phyloP scores from a whole-genome alignment of 2,888 invertebrate genomes.

The Leptopilina myrica region DNA sequence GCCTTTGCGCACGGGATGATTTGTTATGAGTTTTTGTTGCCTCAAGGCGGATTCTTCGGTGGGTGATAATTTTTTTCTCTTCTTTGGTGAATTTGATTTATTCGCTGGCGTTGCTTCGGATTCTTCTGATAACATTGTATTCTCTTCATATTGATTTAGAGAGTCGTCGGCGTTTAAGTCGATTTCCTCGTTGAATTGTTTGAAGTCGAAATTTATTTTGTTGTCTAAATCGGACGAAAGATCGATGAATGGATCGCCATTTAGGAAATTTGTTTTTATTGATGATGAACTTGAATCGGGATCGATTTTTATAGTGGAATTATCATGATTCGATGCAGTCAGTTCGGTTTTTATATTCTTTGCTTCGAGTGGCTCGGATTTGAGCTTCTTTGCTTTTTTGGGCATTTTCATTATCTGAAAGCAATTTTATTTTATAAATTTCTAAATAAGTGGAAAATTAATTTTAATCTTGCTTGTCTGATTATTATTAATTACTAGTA shows the following conservation, averaged over 20 bases:
- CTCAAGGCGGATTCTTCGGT: not conserved
- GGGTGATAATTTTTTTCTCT: not conserved
- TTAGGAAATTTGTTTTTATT: not conserved
- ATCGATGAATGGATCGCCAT: conserved; percentile 6
- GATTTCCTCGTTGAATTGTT: not conserved
- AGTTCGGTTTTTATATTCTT: not conserved
- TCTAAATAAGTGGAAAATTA: no score
- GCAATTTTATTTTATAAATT: conserved; percentile 6
- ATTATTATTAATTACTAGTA: no score
- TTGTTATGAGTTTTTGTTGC: conserved; percentile 20
- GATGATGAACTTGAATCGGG: not conserved
- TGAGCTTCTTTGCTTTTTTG: not conserved
- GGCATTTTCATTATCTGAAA: conserved; percentile 21
- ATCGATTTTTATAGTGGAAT: not conserved
- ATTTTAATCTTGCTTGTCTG: no score
- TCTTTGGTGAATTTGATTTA: not conserved
- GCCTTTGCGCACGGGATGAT: conserved; percentile 9
- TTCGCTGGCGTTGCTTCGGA: not conserved
- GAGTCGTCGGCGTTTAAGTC: conserved; percentile 6
- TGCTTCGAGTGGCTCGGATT: not conserved
- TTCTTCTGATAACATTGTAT: not conserved
- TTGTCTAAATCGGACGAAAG: conserved; percentile 10
- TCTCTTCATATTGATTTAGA: not conserved
- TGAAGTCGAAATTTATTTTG: not conserved
- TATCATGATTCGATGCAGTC: not conserved